Conservation (phyloP, 1,140 invertebrate genomes). For the Anthonomus grandis region DNA sequence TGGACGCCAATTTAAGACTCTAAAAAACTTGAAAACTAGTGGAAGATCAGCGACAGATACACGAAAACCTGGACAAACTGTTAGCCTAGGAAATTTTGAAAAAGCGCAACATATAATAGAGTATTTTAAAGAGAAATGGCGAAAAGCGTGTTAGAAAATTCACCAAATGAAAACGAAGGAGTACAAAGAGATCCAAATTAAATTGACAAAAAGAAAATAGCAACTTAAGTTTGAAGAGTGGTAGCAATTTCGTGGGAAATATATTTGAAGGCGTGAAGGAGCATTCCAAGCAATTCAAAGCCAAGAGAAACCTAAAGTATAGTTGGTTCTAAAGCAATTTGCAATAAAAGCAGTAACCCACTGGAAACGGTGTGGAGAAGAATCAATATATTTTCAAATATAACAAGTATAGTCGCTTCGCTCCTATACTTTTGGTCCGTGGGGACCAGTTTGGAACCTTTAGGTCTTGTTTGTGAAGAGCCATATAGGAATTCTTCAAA, state of each 20-base stretch:
- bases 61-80: slow-evolving; percentile 48
- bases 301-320: too few relatives aligned
- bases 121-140: slow-evolving; percentile 56
- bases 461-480: too few relatives aligned
- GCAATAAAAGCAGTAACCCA: too few relatives aligned
- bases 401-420: too few relatives aligned
- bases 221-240: slow-evolving; percentile 32
- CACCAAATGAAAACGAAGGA: slow-evolving; percentile 52
- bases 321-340: too few relatives aligned
- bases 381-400: too few relatives aligned
- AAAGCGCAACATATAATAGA: slow-evolving; percentile 49
- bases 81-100: slow-evolving; percentile 51
- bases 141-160: slow-evolving; percentile 52
- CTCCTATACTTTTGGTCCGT: too few relatives aligned
- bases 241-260: neutral
- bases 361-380: too few relatives aligned
- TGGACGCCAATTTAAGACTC: too few relatives aligned
- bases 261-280: slow-evolving; percentile 2
- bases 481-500: too few relatives aligned
- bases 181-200: slow-evolving; percentile 48
- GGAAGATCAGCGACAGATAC: slow-evolving; percentile 45
- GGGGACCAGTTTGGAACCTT: too few relatives aligned
- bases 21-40: slow-evolving; percentile 45
- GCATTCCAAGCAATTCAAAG: too few relatives aligned
- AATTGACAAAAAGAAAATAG: slow-evolving; percentile 51